Evolutionary conservation across 2,888 invertebrate genomes (phyloP).

Genomic region (Bedellia somnulentella): DNA sequence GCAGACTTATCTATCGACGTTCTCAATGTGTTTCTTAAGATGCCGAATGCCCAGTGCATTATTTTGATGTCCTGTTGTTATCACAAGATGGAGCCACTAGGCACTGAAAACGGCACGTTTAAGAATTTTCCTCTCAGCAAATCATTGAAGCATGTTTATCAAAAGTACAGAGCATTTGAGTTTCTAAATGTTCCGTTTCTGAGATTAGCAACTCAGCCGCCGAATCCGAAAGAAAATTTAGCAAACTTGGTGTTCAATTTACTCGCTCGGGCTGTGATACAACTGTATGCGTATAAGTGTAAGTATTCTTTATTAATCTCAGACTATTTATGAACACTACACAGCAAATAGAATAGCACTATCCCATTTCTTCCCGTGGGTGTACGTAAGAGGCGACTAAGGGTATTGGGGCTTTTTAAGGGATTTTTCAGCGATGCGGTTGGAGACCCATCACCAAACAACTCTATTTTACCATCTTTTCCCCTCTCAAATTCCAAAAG

Average conservation of each 20-base stretch:
- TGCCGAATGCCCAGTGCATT: slow-evolving; percentile 55
- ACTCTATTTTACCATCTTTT: too few species aligned
- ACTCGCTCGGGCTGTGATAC: slow-evolving; percentile 63
- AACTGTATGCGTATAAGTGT: slow-evolving; percentile 63
- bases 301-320: slow-evolving; percentile 20
- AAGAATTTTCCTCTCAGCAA: slow-evolving; percentile 69
- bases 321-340: too few species aligned
- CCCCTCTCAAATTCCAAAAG: too few species aligned
- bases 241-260: slow-evolving; percentile 54
- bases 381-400: too few species aligned
- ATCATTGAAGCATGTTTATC: slow-evolving; percentile 33
- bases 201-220: slow-evolving; percentile 72
- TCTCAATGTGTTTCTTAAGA: slow-evolving; percentile 65
- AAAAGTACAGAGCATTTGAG: slow-evolving; percentile 22
- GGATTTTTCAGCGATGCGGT: too few species aligned
- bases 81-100: slow-evolving; percentile 64
- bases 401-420: too few species aligned
- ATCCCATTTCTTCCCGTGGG: too few species aligned
- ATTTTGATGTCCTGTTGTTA: slow-evolving; percentile 81
- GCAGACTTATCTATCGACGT: slow-evolving; percentile 73
- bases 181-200: slow-evolving; percentile 68
- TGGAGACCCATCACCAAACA: too few species aligned
- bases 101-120: slow-evolving; percentile 33
- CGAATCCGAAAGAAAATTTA: slow-evolving; percentile 49
- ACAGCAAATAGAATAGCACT: too few species aligned